These are phyloP conservation scores for Hirtodrosophila confusa DNA, from an alignment of 2,888 invertebrate species.

Conservation along the genomic window DNA sequence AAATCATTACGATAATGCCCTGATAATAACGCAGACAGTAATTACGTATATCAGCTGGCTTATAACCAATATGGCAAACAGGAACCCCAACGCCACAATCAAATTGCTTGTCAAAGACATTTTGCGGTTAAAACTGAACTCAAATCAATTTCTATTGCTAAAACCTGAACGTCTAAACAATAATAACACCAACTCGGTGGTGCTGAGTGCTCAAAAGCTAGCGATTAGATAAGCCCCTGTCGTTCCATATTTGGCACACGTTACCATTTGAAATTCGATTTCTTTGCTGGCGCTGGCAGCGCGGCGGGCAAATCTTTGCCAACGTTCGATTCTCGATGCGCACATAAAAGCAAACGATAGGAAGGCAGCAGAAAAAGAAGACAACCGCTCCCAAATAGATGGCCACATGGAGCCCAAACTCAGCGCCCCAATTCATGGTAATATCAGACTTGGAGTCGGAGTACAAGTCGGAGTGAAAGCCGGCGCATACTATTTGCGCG, in stretches of 20 bases:
- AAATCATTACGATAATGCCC: slow-evolving; percentile 15
- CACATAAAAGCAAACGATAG: slow-evolving; percentile 69
- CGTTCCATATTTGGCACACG: slow-evolving; percentile 57
- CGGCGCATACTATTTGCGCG: slow-evolving; percentile 31
- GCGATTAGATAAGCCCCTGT: slow-evolving; percentile 60
- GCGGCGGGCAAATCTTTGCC: slow-evolving; percentile 61
- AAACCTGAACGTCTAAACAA: slow-evolving; percentile 12
- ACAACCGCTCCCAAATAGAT: slow-evolving; percentile 51
- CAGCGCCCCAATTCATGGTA: slow-evolving; percentile 40
- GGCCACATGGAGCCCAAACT: slow-evolving; percentile 45
- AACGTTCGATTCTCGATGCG: slow-evolving; percentile 64
- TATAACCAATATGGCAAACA: slow-evolving; percentile 50
- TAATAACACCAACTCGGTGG: slow-evolving; percentile 17
- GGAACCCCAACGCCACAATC: slow-evolving; percentile 45
- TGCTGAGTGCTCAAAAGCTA: slow-evolving; percentile 27
- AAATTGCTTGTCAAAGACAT: slow-evolving; percentile 57
- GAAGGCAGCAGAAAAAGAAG: slow-evolving; percentile 60
- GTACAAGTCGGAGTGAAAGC: not conserved
- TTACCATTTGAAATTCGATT: slow-evolving; percentile 54
- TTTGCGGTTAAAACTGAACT: slow-evolving; percentile 41
- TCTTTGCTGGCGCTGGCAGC: slow-evolving; percentile 30
- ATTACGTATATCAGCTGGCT: slow-evolving; percentile 62
- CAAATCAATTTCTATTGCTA: slow-evolving; percentile 19
- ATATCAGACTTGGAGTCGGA: slow-evolving; percentile 1
- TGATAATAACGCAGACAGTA: slow-evolving; percentile 12